A percentile compares a stretch with the other conserved stretches of the same genome.
These are phyloP conservation scores for Eurytoma adleriae DNA, from an alignment of 2,888 invertebrate species.

Conservation along the genomic window DNA sequence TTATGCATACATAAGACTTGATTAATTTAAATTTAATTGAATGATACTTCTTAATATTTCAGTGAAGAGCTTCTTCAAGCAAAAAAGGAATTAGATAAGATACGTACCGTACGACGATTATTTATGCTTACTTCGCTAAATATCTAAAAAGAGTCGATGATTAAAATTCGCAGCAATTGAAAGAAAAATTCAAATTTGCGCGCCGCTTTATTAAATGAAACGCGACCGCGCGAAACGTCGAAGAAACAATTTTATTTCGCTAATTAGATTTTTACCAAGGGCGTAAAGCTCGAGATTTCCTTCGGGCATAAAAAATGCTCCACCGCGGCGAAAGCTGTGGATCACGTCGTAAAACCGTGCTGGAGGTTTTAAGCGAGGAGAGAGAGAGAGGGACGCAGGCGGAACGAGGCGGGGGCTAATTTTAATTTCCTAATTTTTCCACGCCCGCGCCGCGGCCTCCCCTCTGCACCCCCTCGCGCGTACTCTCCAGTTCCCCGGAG, in stretches of 20 bases:
- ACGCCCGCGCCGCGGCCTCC: constrained; percentile 62
- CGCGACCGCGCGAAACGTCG: too few species aligned
- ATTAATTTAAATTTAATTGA: too few species aligned
- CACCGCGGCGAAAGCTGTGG: neutral
- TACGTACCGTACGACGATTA: too few species aligned
- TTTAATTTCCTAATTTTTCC: constrained; percentile 76
- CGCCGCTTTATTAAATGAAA: too few species aligned
- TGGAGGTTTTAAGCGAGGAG: neutral
- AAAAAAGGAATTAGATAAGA: too few species aligned
- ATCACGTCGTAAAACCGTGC: constrained; percentile 16
- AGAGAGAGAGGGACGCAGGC: neutral
- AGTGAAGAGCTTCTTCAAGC: too few species aligned
- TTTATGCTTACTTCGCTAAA: too few species aligned
- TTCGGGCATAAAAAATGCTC: neutral
- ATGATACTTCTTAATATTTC: too few species aligned
- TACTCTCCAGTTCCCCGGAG: constrained; percentile 44
- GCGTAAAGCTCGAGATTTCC: neutral
- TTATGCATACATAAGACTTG: too few species aligned
- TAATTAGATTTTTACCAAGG: too few species aligned
- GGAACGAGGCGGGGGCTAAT: constrained; percentile 67
- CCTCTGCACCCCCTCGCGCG: constrained; percentile 2
- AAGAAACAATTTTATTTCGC: too few species aligned
- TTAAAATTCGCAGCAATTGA: neutral
- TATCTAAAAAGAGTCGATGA: too few species aligned
- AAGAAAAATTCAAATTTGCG: neutral